phyloP scores from a whole-genome alignment of 2,797 vertebrate genomes.

The Coranthus polyacanthus region DNA sequence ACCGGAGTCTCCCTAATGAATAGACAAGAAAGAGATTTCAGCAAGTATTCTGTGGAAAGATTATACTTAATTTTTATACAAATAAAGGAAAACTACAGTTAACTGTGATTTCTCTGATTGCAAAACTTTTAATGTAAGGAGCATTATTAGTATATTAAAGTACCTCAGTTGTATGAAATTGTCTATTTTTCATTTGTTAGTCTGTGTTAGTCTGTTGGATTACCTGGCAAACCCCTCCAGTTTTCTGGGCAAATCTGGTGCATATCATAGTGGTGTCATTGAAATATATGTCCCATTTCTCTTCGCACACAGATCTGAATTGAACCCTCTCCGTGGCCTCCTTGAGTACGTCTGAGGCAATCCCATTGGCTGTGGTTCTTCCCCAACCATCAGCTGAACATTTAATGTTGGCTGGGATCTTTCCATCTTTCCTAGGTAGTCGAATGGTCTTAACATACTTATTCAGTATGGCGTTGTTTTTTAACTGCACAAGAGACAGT shows the following conservation, averaged over 20 bases:
- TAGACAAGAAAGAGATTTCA: conserved; percentile 6
- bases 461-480: conserved; percentile 61
- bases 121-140: neutral
- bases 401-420: conserved; percentile 11
- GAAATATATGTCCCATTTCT: conserved; percentile 11
- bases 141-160: neutral
- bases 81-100: neutral
- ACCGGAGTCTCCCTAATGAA: conserved; percentile 82
- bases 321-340: conserved; percentile 59
- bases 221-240: conserved; percentile 76
- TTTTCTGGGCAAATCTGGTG: conserved; percentile 57
- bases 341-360: conserved; percentile 45
- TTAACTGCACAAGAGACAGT: conserved; percentile 63
- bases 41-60: neutral
- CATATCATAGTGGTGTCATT: conserved; percentile 66
- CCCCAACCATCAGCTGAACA: conserved; percentile 82
- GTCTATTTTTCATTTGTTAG: neutral
- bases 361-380: rapidly evolving
- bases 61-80: neutral
- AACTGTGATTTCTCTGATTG: neutral
- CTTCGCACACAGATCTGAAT: conserved; percentile 30
- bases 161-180: neutral
- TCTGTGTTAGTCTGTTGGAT: neutral
- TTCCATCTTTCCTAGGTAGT: conserved; percentile 54
- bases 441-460: conserved; percentile 50